These are phyloP conservation scores for Melanotaenia trifasciata DNA, from an alignment of 2,797 vertebrate species.

Conservation along the genomic window DNA sequence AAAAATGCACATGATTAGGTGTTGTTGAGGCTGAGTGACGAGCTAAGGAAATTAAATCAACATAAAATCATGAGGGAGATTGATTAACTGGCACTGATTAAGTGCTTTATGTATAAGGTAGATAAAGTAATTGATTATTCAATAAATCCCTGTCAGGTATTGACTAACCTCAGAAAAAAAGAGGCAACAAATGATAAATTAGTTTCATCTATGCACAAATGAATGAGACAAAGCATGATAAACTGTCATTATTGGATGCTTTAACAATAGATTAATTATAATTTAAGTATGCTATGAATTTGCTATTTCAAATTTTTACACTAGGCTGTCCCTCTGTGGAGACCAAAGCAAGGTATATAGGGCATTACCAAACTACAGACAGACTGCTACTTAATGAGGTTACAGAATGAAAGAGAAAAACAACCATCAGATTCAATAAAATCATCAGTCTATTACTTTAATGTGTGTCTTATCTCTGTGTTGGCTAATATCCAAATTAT, in stretches of 20 bases:
- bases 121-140: constrained; percentile 94
- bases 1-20: constrained; percentile 47
- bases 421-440: constrained; percentile 6
- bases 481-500: constrained; percentile 39
- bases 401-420: constrained; percentile 7
- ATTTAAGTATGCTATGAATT: background rate
- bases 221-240: constrained; percentile 44
- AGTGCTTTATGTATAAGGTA: constrained; percentile 89
- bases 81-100: constrained; percentile 89
- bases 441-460: background rate
- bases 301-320: constrained; percentile 23
- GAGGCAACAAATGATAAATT: constrained; percentile 85
- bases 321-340: background rate
- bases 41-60: constrained; percentile 77
- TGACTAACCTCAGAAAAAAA: constrained; percentile 78
- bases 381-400: background rate
- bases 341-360: constrained; percentile 2
- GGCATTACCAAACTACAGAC: constrained; percentile 2
- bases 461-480: constrained; percentile 17
- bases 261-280: constrained; percentile 11
- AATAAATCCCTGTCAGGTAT: constrained; percentile 86
- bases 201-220: constrained; percentile 68
- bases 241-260: constrained; percentile 39
- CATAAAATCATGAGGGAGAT: constrained; percentile 84
- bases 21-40: constrained; percentile 29